Evolutionary conservation across 2,888 invertebrate genomes (phyloP), one percentile per base, ranked within the genome.

Genomic region (Antheraea yamamai): DNA sequence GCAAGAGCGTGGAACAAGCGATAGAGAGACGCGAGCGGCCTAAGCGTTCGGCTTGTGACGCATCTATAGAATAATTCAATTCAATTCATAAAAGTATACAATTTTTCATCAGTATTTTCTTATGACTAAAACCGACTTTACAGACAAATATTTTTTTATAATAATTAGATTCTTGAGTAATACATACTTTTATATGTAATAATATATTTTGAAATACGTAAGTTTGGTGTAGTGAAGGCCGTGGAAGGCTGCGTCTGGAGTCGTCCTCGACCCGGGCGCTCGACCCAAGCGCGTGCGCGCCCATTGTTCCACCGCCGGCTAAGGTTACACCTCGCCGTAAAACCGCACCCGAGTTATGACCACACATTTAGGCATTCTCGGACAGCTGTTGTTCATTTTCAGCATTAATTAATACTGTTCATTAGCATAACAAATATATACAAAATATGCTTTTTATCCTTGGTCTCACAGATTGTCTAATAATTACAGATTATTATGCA

Each of bases 261-360:
- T 84, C 91, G 92, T 89, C 92, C 91, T 92, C 92, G 91, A 91
- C 90, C 91, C 86, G 82, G 74, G 84, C 82, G 81, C 81, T 80
- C 88, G 89, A 89, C 91, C 92, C 89, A 91, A 85, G 87, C 91
- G 91, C 90, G 91, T 91, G 92, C 91, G 82, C 82, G 72, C 82
- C 86, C 88, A 90, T 90, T 91, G 91, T 91, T 91, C 85, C 86
- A 79, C 79, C 81, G 81, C 81, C 81, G 84, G 85, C 83, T 89
- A 86, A 87, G 87, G 88, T 90, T 87, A 88, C 89, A 89, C 84
- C 83, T 83, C 86, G 88, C 87, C 84, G 84, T 87, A 87, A 88
- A 90, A 85, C 82, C 81, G 39, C 35, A 39, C 80, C 81, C 81
- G 81, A 79, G 77, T 79, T 78, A 81, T 79, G 80, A 79, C 83